A percentile compares a stretch with the other conserved stretches of the same genome.
phyloP scores from a whole-genome alignment of 2,797 vertebrate genomes.

The Leptatherina wallacei region DNA sequence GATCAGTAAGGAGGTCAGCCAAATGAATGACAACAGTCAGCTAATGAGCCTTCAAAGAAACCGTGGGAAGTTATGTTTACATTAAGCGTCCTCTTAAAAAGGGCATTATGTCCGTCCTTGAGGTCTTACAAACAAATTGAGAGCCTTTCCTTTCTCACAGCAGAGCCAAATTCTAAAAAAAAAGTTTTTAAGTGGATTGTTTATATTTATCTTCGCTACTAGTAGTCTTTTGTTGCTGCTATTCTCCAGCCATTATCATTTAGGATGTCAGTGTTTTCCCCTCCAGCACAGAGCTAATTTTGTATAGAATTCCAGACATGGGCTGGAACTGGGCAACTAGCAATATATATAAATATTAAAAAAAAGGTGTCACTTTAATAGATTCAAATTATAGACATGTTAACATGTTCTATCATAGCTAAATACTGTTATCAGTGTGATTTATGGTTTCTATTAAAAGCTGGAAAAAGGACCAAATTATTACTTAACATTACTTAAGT shows the following conservation, averaged over 20 bases:
- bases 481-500: not conserved
- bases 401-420: not conserved
- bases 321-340: not conserved
- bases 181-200: not conserved
- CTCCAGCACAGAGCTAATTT: not conserved
- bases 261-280: not conserved
- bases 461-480: no score
- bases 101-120: not conserved
- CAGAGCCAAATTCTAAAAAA: conserved; percentile 1
- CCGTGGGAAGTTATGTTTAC: conserved; percentile 8
- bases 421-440: not conserved
- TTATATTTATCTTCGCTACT: not conserved
- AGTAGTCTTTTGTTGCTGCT: not conserved
- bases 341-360: not conserved
- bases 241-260: not conserved
- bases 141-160: conserved; percentile 2
- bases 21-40: conserved; percentile 13
- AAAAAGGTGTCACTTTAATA: not conserved
- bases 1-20: conserved; percentile 24
- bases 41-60: not conserved
- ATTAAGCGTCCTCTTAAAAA: not conserved
- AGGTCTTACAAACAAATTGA: not conserved
- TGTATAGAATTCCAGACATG: not conserved
- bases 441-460: not conserved
- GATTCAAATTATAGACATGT: not conserved